These are phyloP conservation scores for Xerus inauris DNA, from an alignment of 2,113 vertebrate genomes.

Conservation along the genomic window DNA sequence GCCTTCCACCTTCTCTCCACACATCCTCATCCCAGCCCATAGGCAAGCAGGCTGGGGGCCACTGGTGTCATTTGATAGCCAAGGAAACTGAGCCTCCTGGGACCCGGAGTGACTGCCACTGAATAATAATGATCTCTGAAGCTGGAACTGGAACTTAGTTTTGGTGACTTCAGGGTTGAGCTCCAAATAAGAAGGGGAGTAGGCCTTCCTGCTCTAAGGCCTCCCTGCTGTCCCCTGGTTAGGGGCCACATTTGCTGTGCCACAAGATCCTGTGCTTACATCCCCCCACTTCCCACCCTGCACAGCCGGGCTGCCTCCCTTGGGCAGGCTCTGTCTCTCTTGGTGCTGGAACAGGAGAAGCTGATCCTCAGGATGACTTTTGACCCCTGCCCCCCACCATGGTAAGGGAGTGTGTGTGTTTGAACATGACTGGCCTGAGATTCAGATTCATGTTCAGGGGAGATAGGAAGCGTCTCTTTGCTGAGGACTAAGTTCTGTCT, in stretches of 20 bases:
- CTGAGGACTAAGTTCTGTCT: background rate
- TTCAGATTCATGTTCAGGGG: background rate
- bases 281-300: too few species aligned
- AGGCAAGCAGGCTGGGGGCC: background rate
- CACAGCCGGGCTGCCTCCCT: background rate
- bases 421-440: background rate
- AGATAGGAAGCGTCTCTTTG: background rate
- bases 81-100: background rate
- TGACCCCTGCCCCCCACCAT: too few species aligned
- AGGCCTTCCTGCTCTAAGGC: rapidly evolving
- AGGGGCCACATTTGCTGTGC: background rate
- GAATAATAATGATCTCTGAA: background rate
- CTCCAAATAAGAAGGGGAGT: background rate
- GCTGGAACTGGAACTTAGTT: background rate
- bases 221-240: rapidly evolving
- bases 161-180: background rate
- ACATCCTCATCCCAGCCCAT: rapidly evolving
- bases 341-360: background rate
- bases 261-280: background rate
- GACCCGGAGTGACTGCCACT: background rate
- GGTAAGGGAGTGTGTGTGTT: background rate
- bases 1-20: background rate
- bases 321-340: background rate
- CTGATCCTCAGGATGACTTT: background rate
- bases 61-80: background rate